Base-by-base conservation (phyloP, 2,797 vertebrate species). In the Halcyon chelicuti region DNA sequence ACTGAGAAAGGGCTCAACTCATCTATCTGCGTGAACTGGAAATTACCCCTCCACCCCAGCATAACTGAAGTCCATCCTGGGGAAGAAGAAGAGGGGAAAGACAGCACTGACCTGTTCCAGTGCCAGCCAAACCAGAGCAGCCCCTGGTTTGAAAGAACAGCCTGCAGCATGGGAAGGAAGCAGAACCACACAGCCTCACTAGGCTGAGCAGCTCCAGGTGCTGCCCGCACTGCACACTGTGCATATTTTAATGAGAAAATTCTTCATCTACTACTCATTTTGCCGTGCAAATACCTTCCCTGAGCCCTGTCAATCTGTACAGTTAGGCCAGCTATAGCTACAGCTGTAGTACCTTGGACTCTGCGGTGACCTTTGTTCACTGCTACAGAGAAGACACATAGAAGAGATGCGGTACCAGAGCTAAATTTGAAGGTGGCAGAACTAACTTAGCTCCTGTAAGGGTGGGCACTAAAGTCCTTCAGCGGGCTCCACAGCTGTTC, bases 161-260 rank as follows among this genome's bases (percentile, higher is more conserved):
- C 7, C 18, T 5, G 12, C 18, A 67, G 9, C 47, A 74, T 2
- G 6, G 49, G 62, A 35, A 25, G 2, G 3, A 49, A 88, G 21
- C 13, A 75, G 54, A 46, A 68, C 26, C 13, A 14, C 2, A 9
- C 12, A 61, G 37, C 37, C 19, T 22, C 49, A 40, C 20, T 6
- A 29, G 28, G 26, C 66, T 39, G 66, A 72, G 73, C n/a, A 86
- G 54, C 35, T 81, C 65, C 76, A 71, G 35, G 17, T 40, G 16
- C 39, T 88, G 66, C 20, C 39, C 0, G 0, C 42, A 46, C 9
- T n/a, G 37, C 46, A 35, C 40, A 80, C 10, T 1, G 0, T 3
- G 4, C 10, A 10, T 14, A n/a, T 35, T 54, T 70, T 49, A 51
- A 52, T 12, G 16, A 75, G 35, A 79, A 70, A 44, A 19, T 1